These are phyloP conservation scores for Thalassarche chlororhynchos DNA, from an alignment of 2,113 vertebrate genomes.

Conservation along the genomic window DNA sequence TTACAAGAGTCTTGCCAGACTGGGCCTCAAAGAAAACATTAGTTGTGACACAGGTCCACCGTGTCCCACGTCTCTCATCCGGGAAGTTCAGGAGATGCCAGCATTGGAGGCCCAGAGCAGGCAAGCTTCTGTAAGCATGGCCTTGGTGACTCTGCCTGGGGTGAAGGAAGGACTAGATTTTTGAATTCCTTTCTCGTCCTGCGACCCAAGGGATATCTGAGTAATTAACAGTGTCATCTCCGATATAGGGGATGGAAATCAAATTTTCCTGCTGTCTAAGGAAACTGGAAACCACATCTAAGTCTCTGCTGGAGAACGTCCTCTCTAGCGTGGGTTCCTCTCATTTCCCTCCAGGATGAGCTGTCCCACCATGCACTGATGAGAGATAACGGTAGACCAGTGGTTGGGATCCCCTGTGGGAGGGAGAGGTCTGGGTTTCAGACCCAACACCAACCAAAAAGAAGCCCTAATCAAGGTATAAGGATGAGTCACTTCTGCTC, in stretches of 20 bases:
- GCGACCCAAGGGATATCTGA: not conserved
- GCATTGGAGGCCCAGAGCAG: not conserved
- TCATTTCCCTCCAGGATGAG: not conserved
- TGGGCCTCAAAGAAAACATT: not conserved
- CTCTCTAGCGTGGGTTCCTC: not conserved
- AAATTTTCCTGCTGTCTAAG: not conserved
- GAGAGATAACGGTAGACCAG: not conserved
- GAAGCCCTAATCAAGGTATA: not conserved
- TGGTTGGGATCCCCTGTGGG: not conserved
- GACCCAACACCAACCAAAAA: not conserved
- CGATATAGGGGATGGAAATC: not conserved
- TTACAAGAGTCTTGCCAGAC: not conserved
- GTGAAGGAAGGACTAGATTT: not conserved
- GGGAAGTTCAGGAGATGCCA: not conserved
- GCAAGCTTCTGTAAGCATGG: not conserved
- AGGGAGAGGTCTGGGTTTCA: not conserved
- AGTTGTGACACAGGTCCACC: not conserved
- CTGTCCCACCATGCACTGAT: not conserved
- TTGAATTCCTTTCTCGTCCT: not conserved
- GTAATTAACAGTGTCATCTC: not conserved
- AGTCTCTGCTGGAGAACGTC: not conserved
- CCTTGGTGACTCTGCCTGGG: not conserved
- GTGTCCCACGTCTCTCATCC: not conserved
- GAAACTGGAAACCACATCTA: not conserved
- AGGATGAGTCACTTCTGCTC: conserved; percentile 31